Base-by-base conservation (phyloP, 2,888 invertebrate species). In the Thecocarcelia acutangulata region DNA sequence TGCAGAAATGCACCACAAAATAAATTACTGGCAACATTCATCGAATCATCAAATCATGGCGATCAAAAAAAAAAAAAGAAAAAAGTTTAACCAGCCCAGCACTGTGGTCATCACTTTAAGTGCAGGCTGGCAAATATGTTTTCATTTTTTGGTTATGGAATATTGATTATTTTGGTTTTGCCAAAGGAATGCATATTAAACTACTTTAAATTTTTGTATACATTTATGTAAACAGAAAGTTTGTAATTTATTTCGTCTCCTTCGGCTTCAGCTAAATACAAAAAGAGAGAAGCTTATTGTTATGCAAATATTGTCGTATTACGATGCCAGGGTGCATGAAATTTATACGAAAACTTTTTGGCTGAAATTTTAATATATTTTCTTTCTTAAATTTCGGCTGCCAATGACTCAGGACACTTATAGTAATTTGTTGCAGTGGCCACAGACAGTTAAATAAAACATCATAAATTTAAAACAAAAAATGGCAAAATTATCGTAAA, bases 341-440 rank as follows among this genome's bases (percentile, higher is more conserved):
- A 70, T 64, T 77, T 63, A 50, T 56, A 33, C 33, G 33, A 12
- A 48, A 56, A 40, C 12, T 50, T 56, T 75, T 75, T 44, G 50
- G 50, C 15, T 42, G 68, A 11, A 68, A 13, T 68, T 58, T 66
- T 66, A 21, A n/a, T 2, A 17, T 50, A 61, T 44, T 37, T 52
- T 11, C 0, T 44, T 40, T 15, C 11, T n/a, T 15, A n/a, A 15
- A 24, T 21, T 24, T 58, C n/a, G 37, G 17, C 21, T 44, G 21
- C 13, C 50, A 64, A 66, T 78, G 78, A 78, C 64, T 78, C 70
- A 78, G 58, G 50, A 72, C 64, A 72, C 72, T 78, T 78, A 78
- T 78, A 56, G 15, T 33, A 12, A 50, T 58, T 59, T 59, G 24
- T 44, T 58, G 50, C 17, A 40, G 13, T 44, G 64, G 58, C n/a